Percentiles rank a stretch among this genome's conserved stretches.
These are phyloP conservation scores for Platynereis dumerilii DNA, from an alignment of 2,888 invertebrate species.

Conservation along the genomic window DNA sequence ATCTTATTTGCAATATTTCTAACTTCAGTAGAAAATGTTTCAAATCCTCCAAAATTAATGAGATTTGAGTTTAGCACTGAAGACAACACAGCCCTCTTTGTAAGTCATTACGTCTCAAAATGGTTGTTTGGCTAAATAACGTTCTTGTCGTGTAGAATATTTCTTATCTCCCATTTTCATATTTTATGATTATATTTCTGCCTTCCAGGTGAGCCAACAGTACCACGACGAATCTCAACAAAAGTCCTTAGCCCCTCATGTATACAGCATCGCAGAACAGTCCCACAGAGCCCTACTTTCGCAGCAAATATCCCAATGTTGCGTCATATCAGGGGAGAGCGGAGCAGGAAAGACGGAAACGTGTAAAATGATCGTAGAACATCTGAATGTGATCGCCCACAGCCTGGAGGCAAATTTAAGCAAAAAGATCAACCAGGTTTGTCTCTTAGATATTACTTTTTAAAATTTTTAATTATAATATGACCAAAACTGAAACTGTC, in stretches of 20 bases:
- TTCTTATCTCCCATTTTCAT: too few relatives aligned
- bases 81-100: too few relatives aligned
- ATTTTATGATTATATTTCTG: too few relatives aligned
- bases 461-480: too few relatives aligned
- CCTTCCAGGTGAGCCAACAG: background rate
- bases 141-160: too few relatives aligned
- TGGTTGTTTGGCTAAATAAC: too few relatives aligned
- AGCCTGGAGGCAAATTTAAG: conserved; percentile 46
- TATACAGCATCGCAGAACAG: conserved; percentile 49
- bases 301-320: conserved; percentile 48
- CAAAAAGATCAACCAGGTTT: conserved; percentile 49
- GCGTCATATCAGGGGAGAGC: conserved; percentile 57
- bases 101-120: too few relatives aligned
- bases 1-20: too few relatives aligned
- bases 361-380: conserved; percentile 48
- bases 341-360: conserved; percentile 53
- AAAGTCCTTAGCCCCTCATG: conserved; percentile 45
- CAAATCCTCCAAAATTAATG: too few relatives aligned
- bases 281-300: conserved; percentile 42
- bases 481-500: too few relatives aligned
- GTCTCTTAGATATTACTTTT: background rate
- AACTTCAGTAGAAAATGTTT: too few relatives aligned
- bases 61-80: too few relatives aligned
- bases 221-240: background rate
- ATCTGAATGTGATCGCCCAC: conserved; percentile 41